These are phyloP conservation scores for Drosophila rubida DNA, from an alignment of 2,888 invertebrate genomes.

Conservation along the genomic window DNA sequence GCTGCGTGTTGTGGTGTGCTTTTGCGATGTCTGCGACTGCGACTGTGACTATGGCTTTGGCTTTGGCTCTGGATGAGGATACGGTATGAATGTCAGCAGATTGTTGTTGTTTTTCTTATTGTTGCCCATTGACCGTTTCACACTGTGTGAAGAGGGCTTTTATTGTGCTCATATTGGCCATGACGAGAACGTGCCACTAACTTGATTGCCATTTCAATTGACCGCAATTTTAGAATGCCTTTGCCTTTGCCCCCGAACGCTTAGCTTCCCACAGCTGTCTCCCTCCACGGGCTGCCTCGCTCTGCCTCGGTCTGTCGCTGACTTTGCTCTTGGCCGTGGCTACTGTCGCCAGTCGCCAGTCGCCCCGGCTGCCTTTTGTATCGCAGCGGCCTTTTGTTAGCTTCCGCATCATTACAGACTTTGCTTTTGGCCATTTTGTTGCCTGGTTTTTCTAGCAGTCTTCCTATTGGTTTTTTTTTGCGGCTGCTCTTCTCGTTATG, in stretches of 20 bases:
- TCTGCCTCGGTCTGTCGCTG: neutral
- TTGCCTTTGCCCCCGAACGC: constrained; percentile 22
- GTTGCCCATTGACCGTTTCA: constrained; percentile 18
- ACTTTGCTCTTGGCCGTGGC: constrained; percentile 29
- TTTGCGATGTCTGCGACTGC: constrained; percentile 10
- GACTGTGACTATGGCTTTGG: constrained; percentile 5
- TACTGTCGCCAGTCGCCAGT: constrained; percentile 29
- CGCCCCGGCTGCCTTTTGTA: constrained; percentile 60
- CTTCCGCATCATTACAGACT: constrained; percentile 77
- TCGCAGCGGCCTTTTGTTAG: constrained; percentile 64
- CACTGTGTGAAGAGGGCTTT: constrained; percentile 41
- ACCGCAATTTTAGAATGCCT: constrained; percentile 77
- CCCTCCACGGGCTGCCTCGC: neutral
- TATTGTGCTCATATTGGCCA: constrained; percentile 59
- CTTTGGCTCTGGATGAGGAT: constrained; percentile 12
- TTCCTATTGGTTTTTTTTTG: constrained; percentile 2
- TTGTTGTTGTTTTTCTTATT: constrained; percentile 31
- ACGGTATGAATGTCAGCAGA: constrained; percentile 58
- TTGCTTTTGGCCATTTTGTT: constrained; percentile 63
- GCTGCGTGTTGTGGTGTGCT: constrained; percentile 9
- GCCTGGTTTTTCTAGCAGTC: constrained; percentile 14
- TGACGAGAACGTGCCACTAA: constrained; percentile 76
- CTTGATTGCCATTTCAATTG: constrained; percentile 80
- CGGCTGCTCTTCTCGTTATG: constrained; percentile 43
- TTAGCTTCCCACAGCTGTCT: neutral